Base-by-base conservation (phyloP, 2,113 vertebrate genomes). In the Ochotona princeps region DNA sequence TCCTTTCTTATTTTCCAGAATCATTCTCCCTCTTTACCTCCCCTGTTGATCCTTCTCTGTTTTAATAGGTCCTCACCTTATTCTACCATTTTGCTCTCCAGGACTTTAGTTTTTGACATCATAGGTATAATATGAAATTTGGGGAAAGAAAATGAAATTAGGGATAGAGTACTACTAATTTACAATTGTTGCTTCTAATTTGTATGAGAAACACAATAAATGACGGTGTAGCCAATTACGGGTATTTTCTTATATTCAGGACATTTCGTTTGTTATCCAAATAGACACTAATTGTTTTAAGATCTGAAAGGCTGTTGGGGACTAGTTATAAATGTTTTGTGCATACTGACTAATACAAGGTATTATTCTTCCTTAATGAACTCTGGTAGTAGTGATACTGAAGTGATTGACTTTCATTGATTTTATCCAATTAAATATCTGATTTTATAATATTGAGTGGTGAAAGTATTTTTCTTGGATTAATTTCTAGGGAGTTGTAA, bases 201-300 rank as follows among this genome's bases (percentile, higher is more conserved):
- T 94, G n/a, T 10, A 57, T 85, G 69, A 63, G 74, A 88, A 85
- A 12, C 61, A 11, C 49, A 76, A 80, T 90, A 84, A n/a, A 9
- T 38, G 63, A 87, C 47, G 73, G 28, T 51, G 32, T 69, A 72
- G 70, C 61, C 26, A 83, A 26, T 91, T 87, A 74, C 9, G 93
- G 51, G 20, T 57, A 17, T 89, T 94, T 54, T 54, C 2, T 85
- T 90, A 83, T 70, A 90, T 63, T 83, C 44, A 60, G 11, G 14
- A 4, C 11, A 73, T 91, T 96, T 96, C 73, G 54, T 84, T 93
- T 57, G 35, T 88, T 90, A 65, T 88, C 70, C 60, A 75, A 80
- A 80, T 86, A 82, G 49, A 88, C 93, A 18, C 54, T 92, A 93
- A 95, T 93, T 80, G 47, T 95, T 94, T 83, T 83, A 84, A 30